phyloP scores from a whole-genome alignment of 2,888 invertebrate genomes.

The Lasioglossum morio region DNA sequence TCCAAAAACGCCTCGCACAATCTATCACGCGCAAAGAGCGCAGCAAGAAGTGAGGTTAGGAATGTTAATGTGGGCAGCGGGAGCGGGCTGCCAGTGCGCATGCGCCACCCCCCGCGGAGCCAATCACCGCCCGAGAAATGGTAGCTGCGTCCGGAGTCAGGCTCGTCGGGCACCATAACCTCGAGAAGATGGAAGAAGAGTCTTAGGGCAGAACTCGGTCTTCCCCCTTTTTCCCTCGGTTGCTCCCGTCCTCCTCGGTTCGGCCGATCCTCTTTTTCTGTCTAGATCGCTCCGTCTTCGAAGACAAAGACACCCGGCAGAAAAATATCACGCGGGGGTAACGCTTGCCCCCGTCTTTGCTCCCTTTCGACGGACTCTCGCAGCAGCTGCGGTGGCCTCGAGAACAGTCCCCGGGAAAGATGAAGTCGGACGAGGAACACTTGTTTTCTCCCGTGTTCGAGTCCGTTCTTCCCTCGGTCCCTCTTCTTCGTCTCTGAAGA shows the following conservation, averaged over 20 bases:
- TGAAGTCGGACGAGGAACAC: not conserved
- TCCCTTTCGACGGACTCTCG: not conserved
- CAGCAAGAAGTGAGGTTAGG: constrained; percentile 78
- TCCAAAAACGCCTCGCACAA: constrained; percentile 76
- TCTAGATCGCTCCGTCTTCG: constrained; percentile 32
- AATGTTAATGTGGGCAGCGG: constrained; percentile 82
- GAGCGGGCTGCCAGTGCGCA: constrained; percentile 76
- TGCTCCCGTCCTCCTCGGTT: constrained; percentile 23
- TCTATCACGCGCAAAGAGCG: constrained; percentile 79
- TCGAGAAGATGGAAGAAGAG: constrained; percentile 72
- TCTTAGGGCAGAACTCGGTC: constrained; percentile 61
- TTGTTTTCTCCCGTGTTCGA: constrained; percentile 1
- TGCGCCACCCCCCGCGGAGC: constrained; percentile 84
- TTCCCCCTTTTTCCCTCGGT: constrained; percentile 49
- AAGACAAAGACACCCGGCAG: constrained; percentile 38
- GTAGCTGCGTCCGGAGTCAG: constrained; percentile 81
- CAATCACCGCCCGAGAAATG: constrained; percentile 84
- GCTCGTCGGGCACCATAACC: constrained; percentile 72
- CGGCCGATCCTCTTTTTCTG: constrained; percentile 39
- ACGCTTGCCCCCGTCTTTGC: not conserved
- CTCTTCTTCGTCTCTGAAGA: constrained; percentile 9
- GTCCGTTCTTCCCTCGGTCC: not conserved
- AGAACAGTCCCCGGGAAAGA: constrained; percentile 24
- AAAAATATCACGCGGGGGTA: constrained; percentile 5
- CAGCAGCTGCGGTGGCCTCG: not conserved